Base-by-base conservation (phyloP, 1,140 invertebrate species). In the Bombus huntii region DNA sequence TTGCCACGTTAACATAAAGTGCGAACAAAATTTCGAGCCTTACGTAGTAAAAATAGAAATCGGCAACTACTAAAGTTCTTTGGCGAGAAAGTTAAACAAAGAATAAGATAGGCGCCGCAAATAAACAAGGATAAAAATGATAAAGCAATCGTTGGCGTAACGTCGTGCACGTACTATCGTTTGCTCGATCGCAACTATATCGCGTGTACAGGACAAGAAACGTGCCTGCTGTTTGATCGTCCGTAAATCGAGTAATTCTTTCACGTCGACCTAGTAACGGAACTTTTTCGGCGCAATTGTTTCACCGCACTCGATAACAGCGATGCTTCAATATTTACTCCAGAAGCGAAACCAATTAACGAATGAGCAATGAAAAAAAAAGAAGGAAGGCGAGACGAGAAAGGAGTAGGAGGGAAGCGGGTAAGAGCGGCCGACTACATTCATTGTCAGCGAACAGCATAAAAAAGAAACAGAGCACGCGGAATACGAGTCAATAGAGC, bases 321-420 rank as follows among this genome's bases (percentile, higher is more conserved):
- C 22, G 72, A 44, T 42, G 37, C 42, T 77, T 78, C 81, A 34
- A 83, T 83, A 78, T 83, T 83, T 83, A 77, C 74, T 22, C 34
- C 42, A 39, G n/a, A 66, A 47, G 47, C 70, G 74, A 83, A 83
- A 83, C 44, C 81, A 83, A 77, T 70, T 83, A 83, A 83, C 74
- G 74, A 83, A 77, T 70, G 34, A 83, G 47, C 62, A 37, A 57
- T 25, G n/a, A 39, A 57, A 68, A n/a, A n/a, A n/a, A 18, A 12
- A 39, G 3, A 13, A 25, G 3, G 3, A 8, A 5, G 4, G 34
- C 3, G 31, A 5, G 22, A 34, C 10, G 28, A 13, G 6, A 18
- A 28, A 13, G 1, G 12, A 10, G 8, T 0, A 31, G 37, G 9
- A n/a, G 39, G 34, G 3, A 53, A 70, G 18, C 47, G 47, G 18